Evolutionary conservation across 2,888 invertebrate genomes (phyloP).

Genomic region (Troilus luridus): DNA sequence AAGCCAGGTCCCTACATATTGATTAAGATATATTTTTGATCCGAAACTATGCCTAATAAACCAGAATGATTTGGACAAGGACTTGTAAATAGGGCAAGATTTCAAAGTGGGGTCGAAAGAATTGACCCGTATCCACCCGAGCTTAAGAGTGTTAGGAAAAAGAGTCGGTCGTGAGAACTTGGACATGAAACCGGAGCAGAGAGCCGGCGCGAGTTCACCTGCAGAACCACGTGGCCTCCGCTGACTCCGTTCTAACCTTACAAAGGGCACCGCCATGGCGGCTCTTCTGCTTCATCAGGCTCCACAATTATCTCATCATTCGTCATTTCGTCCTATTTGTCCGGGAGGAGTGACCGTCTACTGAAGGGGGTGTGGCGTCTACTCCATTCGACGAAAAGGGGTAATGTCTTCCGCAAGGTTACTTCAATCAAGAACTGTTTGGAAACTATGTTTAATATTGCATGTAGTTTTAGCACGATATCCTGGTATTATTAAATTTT

Average conservation of each 20-base stretch:
- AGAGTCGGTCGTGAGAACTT: slow-evolving; percentile 24
- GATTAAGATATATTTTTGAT: background rate
- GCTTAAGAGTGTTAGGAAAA: background rate
- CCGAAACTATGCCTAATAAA: background rate
- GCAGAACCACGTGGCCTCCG: slow-evolving; percentile 26
- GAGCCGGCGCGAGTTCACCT: slow-evolving; percentile 3
- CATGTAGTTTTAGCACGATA: too few relatives aligned
- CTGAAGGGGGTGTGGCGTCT: background rate
- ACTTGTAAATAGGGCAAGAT: background rate
- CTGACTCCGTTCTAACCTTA: background rate
- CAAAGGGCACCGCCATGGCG: slow-evolving; percentile 31
- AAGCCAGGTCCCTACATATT: too few relatives aligned
- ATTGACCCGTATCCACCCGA: background rate
- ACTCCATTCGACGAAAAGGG: background rate
- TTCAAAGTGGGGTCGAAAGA: background rate
- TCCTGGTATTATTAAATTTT: too few relatives aligned
- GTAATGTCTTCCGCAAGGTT: background rate
- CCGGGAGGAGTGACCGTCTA: slow-evolving; percentile 12
- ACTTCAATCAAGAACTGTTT: background rate
- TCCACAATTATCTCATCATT: slow-evolving; percentile 37
- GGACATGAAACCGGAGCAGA: slow-evolving; percentile 15
- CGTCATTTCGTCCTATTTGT: slow-evolving; percentile 46
- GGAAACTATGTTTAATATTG: too few relatives aligned
- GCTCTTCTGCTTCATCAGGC: slow-evolving; percentile 8
- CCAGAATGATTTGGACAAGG: background rate